Evolutionary conservation across 2,797 vertebrate species (phyloP), one percentile per base, ranked within the genome.

Genomic region (Loris lydekkerianus): DNA sequence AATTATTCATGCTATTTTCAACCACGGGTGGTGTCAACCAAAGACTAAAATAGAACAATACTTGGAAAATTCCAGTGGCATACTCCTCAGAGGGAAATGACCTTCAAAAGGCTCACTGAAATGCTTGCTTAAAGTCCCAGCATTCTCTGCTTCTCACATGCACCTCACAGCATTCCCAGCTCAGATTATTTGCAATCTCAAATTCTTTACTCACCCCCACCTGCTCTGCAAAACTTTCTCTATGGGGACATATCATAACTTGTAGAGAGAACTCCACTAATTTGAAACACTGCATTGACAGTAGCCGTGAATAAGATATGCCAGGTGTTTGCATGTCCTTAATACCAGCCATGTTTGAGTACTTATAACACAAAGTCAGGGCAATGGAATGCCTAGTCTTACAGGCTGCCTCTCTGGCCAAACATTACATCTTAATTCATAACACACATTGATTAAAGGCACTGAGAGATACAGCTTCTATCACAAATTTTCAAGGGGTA

Each of bases 41-140:
- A 87, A 85, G 89, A 87, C 86, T 93, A 96, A 96, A 96, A 88
- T 95, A 95, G 96, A 97, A 95, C 92, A 91, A 92, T 91, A 93
- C 75, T 86, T 84, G 82, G 96, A 92, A 97, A 97, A 96, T 96
- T 97, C 93, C 83, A 87, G 56, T 34, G 65, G 61, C 10, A 2
- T 76, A 27, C 53, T 80, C 60, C 78, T 84, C 95, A 73, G 82
- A 46, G 58, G 43, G 20, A 21, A 13, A 15, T 34, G 40, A 86
- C 89, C 94, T 97, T 86, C 56, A 83, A 29, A 91, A 58, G 91
- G 18, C 77, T 90, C 46, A 23, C 75, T 0, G 17, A 86, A 86
- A 81, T 29, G 29, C 78, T n/a, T 23, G 9, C 58, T 75, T 49
- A 73, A 13, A 69, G 29, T 75, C 56, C 82, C 61, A 53, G 77